phyloP scores from a whole-genome alignment of 2,113 vertebrate species.

The Sander vitreus region DNA sequence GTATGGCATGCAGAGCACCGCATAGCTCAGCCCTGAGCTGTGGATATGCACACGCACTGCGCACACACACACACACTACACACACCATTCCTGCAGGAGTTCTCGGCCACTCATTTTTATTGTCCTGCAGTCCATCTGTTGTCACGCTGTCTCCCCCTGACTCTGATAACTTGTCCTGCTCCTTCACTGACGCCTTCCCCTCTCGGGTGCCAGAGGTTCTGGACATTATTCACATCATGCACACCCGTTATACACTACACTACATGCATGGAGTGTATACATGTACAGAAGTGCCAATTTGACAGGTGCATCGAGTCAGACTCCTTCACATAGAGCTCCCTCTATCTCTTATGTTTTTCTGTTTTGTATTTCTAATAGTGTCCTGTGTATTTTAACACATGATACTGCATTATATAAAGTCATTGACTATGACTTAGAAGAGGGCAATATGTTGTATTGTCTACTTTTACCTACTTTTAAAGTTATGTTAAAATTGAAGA shows the following conservation, averaged over 20 bases:
- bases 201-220: conserved; percentile 10
- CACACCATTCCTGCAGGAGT: conserved; percentile 5
- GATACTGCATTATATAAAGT: neutral
- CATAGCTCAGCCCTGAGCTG: conserved; percentile 41
- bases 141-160: conserved; percentile 37
- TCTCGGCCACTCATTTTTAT: conserved; percentile 23
- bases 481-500: neutral
- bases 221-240: conserved; percentile 24
- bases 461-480: neutral
- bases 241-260: neutral
- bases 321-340: neutral
- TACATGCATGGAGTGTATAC: neutral
- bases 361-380: neutral
- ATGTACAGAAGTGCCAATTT: conserved; percentile 11
- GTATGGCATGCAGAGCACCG: conserved; percentile 43
- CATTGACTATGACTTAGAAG: neutral
- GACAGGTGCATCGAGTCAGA: conserved; percentile 38
- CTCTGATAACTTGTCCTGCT: conserved; percentile 24
- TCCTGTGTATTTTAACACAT: no score
- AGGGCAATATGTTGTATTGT: neutral
- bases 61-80: conserved; percentile 29
- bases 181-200: conserved; percentile 19
- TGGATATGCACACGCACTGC: conserved; percentile 3
- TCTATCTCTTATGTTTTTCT: neutral
- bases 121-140: conserved; percentile 37